Base-by-base conservation (phyloP, 2,797 vertebrate species). In the Tragelaphus eurycerus region DNA sequence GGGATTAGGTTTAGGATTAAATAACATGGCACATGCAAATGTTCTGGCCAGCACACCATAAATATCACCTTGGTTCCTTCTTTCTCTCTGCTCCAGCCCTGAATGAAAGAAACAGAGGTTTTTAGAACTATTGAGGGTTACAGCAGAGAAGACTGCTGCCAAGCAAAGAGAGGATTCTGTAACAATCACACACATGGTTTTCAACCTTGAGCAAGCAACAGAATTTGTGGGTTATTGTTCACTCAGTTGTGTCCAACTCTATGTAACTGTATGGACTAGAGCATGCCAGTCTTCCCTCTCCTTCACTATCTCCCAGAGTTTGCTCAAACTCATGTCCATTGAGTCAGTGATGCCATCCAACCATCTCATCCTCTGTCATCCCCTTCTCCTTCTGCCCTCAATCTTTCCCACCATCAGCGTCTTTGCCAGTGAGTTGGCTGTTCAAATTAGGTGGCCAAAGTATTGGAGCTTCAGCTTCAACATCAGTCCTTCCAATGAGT, bases 11-110 rank as follows among this genome's bases (percentile, higher is more conserved):
- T 54, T 34, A 15, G 12, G 76, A 10, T 86, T 54, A 29, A 48
- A 9, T 54, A 17, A 59, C 2, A 1, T 0, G 21, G n/a, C 11
- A 8, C 4, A 2, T 0, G 31, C 76, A 6, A 27, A 17, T 25
- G 60, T 48, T 17, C 82, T 29, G 46, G 25, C 19, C 27, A 25
- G 10, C 9, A 6, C 52, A n/a, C n/a, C 17, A 6, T 6, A 21
- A 34, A 59, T 6, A n/a, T n/a, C n/a, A 71, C 27, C 25, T 12
- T 4, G 6, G 21, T 15, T 83, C 62, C 89, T 76, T 71, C 62
- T 23, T 60, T 34, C 54, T 71, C 74, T 87, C 60, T n/a, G 52
- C 15, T 43, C 62, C 23, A 15, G 29, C 54, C 60, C n/a, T 43
- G 23, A 90, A 27, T 9, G 27, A 16, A 21, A 84, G 27, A 52